These are phyloP conservation scores for Sylvietta virens DNA, from an alignment of 2,113 vertebrate species.

Conservation along the genomic window DNA sequence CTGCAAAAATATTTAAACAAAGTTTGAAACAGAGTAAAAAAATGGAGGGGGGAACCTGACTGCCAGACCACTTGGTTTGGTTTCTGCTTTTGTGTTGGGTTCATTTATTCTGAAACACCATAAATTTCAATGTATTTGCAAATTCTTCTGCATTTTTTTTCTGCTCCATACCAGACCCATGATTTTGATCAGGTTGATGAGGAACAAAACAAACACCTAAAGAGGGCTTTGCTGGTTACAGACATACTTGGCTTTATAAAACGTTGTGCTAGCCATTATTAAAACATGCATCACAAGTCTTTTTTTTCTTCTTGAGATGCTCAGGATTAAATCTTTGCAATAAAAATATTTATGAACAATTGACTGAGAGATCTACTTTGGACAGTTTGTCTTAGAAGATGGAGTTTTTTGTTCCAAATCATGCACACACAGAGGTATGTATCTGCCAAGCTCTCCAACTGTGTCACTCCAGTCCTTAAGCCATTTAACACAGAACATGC, in stretches of 20 bases:
- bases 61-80: background rate
- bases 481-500: slow-evolving; percentile 13
- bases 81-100: background rate
- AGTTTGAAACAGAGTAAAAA: background rate
- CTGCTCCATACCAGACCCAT: background rate
- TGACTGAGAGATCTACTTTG: background rate
- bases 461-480: slow-evolving; percentile 31
- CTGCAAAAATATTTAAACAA: slow-evolving; percentile 10
- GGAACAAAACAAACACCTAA: background rate
- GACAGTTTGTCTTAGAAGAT: background rate
- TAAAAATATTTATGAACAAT: slow-evolving; percentile 3
- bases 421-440: background rate
- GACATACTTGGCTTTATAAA: background rate
- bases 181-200: background rate
- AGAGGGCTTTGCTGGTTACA: background rate
- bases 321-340: background rate
- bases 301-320: background rate
- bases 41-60: background rate
- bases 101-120: background rate
- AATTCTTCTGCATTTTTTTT: background rate
- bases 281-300: background rate
- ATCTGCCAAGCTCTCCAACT: slow-evolving; percentile 21
- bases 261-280: background rate
- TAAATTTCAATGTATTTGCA: background rate
- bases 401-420: background rate